Evolutionary conservation across 2,888 invertebrate genomes (phyloP).

Genomic region (Lithophane leautieri): DNA sequence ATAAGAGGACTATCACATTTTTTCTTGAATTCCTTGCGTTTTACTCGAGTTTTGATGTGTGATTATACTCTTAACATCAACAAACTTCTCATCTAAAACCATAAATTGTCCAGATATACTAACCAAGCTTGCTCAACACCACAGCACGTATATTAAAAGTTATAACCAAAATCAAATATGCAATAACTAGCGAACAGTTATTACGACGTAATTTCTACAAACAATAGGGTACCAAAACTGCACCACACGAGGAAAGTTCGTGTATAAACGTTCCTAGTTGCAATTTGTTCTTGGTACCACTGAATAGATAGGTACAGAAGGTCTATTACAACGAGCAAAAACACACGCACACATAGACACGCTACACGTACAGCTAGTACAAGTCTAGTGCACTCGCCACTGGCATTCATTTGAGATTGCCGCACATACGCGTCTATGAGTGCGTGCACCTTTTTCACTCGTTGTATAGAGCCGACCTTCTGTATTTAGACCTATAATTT

Average conservation of each 20-base stretch:
- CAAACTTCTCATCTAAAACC: not conserved
- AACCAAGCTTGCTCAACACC: not conserved
- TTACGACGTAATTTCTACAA: constrained; percentile 42
- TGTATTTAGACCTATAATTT: not conserved
- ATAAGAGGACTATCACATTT: too few species aligned
- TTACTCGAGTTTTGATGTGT: too few species aligned
- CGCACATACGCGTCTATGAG: too few species aligned
- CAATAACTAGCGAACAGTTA: constrained; percentile 42
- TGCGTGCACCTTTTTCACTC: not conserved
- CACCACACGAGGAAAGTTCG: constrained; percentile 56
- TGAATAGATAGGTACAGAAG: constrained; percentile 2
- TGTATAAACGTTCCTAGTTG: constrained; percentile 54
- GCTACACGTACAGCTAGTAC: not conserved
- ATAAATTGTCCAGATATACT: not conserved
- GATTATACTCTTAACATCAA: not conserved
- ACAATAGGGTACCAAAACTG: constrained; percentile 54
- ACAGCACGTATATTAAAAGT: not conserved
- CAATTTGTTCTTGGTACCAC: constrained; percentile 53
- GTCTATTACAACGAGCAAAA: not conserved
- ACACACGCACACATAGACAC: not conserved
- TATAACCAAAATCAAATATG: constrained; percentile 32
- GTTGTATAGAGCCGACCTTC: not conserved
- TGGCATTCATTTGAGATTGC: not conserved
- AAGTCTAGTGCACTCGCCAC: not conserved
- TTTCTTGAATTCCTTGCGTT: too few species aligned